Evolutionary conservation across 2,113 vertebrate genomes (phyloP).

Genomic region (Larimichthys crocea): DNA sequence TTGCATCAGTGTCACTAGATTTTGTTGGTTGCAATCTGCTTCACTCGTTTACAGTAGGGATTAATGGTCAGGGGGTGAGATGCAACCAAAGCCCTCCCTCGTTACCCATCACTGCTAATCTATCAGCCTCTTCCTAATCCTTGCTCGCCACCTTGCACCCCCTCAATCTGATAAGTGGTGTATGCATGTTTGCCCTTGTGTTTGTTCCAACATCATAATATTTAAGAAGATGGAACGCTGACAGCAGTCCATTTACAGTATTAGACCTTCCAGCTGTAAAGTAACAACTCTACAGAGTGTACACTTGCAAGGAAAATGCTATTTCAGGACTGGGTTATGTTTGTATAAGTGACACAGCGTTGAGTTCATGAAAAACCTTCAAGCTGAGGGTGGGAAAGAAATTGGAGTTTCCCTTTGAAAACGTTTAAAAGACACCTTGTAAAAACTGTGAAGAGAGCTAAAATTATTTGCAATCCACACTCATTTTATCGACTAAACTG

Average conservation of each 20-base stretch:
- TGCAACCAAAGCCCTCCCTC: constrained; percentile 57
- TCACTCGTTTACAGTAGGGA: constrained; percentile 73
- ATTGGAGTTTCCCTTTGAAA: neutral
- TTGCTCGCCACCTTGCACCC: constrained; percentile 19
- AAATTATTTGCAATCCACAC: neutral
- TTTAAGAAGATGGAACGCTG: constrained; percentile 10
- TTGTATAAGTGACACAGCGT: neutral
- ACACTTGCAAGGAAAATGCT: neutral
- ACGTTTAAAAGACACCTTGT: neutral
- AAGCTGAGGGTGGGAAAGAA: neutral
- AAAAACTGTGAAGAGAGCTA: neutral
- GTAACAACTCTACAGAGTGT: neutral
- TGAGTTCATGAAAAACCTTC: neutral
- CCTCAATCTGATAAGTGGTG: constrained; percentile 36
- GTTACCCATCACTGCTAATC: constrained; percentile 66
- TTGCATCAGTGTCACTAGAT: constrained; percentile 73
- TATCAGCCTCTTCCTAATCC: constrained; percentile 63
- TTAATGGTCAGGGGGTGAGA: constrained; percentile 75
- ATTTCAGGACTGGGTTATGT: neutral
- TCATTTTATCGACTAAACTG: constrained; percentile 13
- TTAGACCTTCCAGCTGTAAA: neutral
- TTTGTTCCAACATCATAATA: neutral
- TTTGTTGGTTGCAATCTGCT: constrained; percentile 78
- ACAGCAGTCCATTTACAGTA: neutral
- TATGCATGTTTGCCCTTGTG: constrained; percentile 9